Evolutionary conservation across 2,113 vertebrate genomes (phyloP).

Genomic region (Macrotus californicus): DNA sequence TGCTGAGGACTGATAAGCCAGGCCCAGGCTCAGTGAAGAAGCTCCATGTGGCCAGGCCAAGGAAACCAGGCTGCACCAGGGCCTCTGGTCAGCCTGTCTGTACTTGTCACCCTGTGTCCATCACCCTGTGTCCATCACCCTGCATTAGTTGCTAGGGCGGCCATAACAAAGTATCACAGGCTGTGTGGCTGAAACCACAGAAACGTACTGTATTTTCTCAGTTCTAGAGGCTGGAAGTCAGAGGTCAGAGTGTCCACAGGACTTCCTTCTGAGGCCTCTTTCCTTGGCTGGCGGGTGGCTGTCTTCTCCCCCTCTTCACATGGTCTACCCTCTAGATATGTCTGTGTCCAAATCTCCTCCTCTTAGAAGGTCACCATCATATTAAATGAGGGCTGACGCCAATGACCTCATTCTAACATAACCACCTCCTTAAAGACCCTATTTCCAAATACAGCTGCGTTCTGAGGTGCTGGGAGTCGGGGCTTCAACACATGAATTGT

Average conservation of each 20-base stretch:
- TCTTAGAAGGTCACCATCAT: neutral
- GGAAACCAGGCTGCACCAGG: neutral
- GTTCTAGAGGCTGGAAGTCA: neutral
- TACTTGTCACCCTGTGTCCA: no score
- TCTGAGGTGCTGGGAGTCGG: no score
- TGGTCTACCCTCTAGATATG: neutral
- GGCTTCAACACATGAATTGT: neutral
- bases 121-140: neutral
- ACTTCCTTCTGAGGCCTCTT: neutral
- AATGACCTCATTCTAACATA: neutral
- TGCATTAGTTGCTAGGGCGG: no score
- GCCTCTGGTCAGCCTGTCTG: neutral
- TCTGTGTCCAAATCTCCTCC: neutral
- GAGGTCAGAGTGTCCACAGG: no score
- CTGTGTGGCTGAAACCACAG: neutral
- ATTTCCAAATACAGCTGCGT: neutral
- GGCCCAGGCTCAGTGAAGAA: neutral
- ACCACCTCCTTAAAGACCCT: neutral
- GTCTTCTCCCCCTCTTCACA: neutral
- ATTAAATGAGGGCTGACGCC: neutral
- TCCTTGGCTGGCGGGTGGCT: neutral
- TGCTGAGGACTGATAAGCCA: neutral
- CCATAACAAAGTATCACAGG: neutral
- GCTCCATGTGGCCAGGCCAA: neutral
- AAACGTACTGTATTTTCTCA: neutral